Percentiles rank a stretch among this genome's conserved stretches.
These are phyloP conservation scores for Drosophila peninsularis DNA, from an alignment of 2,888 invertebrate species.

Conservation along the genomic window DNA sequence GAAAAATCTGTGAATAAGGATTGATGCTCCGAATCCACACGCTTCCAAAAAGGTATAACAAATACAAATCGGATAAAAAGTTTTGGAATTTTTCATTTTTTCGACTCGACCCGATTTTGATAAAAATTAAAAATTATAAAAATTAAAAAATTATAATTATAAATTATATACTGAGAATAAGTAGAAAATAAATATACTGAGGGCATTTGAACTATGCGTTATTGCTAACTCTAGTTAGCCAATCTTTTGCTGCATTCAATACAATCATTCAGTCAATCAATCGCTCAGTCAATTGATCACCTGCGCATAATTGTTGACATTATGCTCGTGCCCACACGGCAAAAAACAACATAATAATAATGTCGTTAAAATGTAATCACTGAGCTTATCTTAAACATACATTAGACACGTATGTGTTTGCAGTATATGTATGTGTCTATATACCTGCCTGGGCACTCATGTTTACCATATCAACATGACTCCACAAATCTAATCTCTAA, in stretches of 20 bases:
- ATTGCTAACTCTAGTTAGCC: not conserved
- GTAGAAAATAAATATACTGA: too few relatives aligned
- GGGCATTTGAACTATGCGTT: too few relatives aligned
- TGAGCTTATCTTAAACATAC: slow-evolving; percentile 37
- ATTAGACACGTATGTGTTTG: not conserved
- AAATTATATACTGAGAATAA: too few relatives aligned
- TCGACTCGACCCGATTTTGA: too few relatives aligned
- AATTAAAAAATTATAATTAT: too few relatives aligned
- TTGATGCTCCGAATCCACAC: too few relatives aligned
- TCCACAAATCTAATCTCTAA: slow-evolving; percentile 34
- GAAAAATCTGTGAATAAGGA: too few relatives aligned
- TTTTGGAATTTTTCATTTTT: too few relatives aligned
- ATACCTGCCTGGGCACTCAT: not conserved
- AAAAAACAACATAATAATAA: slow-evolving; percentile 48
- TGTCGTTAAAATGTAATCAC: slow-evolving; percentile 61
- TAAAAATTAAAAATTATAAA: too few relatives aligned
- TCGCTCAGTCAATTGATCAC: slow-evolving; percentile 31
- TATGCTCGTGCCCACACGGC: slow-evolving; percentile 33
- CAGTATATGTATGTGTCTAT: not conserved
- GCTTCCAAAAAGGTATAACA: too few relatives aligned
- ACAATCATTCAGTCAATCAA: slow-evolving; percentile 12
- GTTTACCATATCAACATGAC: slow-evolving; percentile 26
- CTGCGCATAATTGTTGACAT: slow-evolving; percentile 58
- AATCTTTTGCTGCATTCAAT: slow-evolving; percentile 4
- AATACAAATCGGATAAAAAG: too few relatives aligned